Conservation (phyloP, 2,797 vertebrate species). For the Psittacula derbiana region DNA sequence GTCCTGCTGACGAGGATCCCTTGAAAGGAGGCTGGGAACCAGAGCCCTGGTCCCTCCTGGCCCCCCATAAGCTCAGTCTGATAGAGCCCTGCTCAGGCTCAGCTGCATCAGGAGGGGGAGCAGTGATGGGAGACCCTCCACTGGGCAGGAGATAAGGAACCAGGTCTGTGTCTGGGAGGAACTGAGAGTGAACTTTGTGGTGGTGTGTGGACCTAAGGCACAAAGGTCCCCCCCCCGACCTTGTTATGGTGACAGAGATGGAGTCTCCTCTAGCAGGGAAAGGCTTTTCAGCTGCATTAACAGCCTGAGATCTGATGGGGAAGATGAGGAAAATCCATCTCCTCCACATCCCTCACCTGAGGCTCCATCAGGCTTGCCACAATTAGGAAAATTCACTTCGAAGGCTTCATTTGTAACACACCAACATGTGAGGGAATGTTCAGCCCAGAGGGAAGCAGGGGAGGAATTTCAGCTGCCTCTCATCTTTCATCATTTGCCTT, state of each 20-base stretch:
- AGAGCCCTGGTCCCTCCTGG: accelerated
- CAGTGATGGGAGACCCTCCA: not conserved
- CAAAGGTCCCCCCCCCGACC: not conserved
- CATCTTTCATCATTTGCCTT: slow-evolving; percentile 78
- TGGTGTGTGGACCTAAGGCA: accelerated
- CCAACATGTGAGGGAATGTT: slow-evolving; percentile 73
- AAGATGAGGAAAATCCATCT: slow-evolving; percentile 71
- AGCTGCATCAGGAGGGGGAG: accelerated
- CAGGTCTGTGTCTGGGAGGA: accelerated
- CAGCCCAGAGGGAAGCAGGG: slow-evolving; percentile 72
- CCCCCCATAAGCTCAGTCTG: not conserved
- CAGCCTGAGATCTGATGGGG: slow-evolving; percentile 81
- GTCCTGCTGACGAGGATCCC: not conserved
- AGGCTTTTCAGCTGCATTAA: slow-evolving; percentile 71
- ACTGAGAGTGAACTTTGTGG: accelerated
- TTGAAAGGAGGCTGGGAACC: not conserved
- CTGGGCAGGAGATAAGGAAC: not conserved
- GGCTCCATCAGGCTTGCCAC: slow-evolving; percentile 76
- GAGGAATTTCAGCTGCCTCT: slow-evolving; percentile 72
- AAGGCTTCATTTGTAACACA: slow-evolving; percentile 82
- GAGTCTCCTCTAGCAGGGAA: slow-evolving; percentile 62
- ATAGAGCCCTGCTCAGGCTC: not conserved
- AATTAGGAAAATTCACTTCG: slow-evolving; percentile 80
- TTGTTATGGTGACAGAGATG: not conserved
- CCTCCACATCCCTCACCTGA: slow-evolving; percentile 73